phyloP scores from a whole-genome alignment of 2,113 vertebrate genomes.

The Onychorhynchus coronatus region DNA sequence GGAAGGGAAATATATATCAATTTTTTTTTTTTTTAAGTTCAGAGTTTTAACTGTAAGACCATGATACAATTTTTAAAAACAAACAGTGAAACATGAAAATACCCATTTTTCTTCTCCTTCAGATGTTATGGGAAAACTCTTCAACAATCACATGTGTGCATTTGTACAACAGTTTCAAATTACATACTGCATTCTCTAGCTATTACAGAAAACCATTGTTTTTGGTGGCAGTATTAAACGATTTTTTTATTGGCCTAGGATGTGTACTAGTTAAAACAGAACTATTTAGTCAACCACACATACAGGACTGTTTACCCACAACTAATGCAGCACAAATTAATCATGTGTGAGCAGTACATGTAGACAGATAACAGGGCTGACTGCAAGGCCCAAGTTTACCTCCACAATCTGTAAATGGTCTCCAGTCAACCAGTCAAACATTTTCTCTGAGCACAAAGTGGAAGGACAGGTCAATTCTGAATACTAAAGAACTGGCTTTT shows the following conservation, averaged over 20 bases:
- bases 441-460: background rate
- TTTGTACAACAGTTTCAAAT: conserved; percentile 23
- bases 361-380: background rate
- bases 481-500: background rate
- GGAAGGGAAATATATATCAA: background rate
- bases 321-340: background rate
- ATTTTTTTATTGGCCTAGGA: conserved; percentile 17
- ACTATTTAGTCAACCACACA: conserved; percentile 9
- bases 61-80: background rate
- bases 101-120: background rate
- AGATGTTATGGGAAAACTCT: background rate
- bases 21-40: background rate
- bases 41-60: background rate
- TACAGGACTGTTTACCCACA: background rate
- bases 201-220: conserved; percentile 11
- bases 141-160: background rate
- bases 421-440: background rate
- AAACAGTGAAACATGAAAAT: background rate
- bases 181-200: background rate
- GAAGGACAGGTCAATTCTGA: background rate
- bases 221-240: background rate
- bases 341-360: background rate
- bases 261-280: background rate
- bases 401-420: background rate
- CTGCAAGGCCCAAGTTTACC: background rate